Evolutionary conservation across 2,888 invertebrate genomes (phyloP).

Genomic region (Uropetala carovei): DNA sequence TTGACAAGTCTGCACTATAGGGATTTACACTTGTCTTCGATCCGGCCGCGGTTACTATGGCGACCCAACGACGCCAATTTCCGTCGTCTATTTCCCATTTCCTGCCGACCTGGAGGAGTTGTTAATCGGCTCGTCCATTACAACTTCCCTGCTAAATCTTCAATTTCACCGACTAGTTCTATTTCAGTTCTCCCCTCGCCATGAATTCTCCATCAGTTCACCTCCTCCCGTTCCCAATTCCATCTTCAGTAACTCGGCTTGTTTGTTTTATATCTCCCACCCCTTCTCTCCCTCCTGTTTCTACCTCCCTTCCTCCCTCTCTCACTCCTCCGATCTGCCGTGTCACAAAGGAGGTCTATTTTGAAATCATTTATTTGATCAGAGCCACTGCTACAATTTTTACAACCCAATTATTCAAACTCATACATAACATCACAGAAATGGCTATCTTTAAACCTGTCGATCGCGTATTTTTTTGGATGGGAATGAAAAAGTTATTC

Average conservation of each 20-base stretch:
- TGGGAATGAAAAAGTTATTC: background rate
- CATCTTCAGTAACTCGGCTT: too few species aligned
- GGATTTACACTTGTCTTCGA: too few species aligned
- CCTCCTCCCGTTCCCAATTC: background rate
- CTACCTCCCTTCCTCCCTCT: background rate
- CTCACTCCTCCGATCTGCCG: background rate
- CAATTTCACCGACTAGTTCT: background rate
- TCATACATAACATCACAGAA: background rate
- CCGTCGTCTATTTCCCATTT: background rate
- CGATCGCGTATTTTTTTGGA: background rate
- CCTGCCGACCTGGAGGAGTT: background rate
- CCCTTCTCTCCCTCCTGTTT: background rate
- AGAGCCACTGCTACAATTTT: background rate
- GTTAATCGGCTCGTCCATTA: background rate
- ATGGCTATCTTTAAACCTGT: background rate
- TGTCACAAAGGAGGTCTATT: slow-evolving; percentile 13
- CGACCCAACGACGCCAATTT: background rate
- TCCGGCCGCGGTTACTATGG: background rate
- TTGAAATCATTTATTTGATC: slow-evolving; percentile 11
- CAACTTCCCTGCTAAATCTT: background rate
- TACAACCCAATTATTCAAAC: slow-evolving; percentile 6
- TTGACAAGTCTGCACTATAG: too few species aligned
- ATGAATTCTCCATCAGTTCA: slow-evolving; percentile 13
- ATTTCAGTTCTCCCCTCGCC: background rate
- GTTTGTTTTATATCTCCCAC: too few species aligned